Conservation (phyloP, 2,797 vertebrate genomes). For the Argya squamiceps region DNA sequence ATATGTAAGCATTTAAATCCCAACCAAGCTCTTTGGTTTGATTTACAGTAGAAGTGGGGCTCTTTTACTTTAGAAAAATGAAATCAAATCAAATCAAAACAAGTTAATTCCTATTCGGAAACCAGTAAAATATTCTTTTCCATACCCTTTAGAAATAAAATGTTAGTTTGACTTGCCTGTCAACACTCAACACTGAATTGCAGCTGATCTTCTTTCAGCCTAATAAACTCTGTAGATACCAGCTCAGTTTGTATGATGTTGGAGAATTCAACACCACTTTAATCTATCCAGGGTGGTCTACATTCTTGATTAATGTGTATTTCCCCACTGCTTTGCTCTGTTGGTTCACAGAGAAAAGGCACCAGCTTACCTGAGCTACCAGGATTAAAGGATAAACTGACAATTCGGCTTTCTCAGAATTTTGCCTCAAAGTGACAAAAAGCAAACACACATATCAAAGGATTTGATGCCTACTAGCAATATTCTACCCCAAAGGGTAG, state of each 20-base stretch:
- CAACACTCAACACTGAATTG: neutral
- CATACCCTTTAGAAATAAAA: neutral
- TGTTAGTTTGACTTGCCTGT: neutral
- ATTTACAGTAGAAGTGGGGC: neutral
- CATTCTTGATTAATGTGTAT: neutral
- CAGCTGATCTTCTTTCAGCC: neutral
- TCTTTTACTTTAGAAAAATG: neutral
- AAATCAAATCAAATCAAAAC: neutral
- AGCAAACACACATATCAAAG: neutral
- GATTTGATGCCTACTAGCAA: neutral
- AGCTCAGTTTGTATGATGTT: neutral
- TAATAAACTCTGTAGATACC: neutral
- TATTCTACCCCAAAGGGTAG: neutral
- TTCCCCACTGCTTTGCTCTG: neutral
- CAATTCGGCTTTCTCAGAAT: neutral
- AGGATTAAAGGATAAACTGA: neutral
- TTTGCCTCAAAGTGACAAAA: neutral
- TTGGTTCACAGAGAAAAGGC: neutral
- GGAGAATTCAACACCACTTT: neutral
- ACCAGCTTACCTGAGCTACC: neutral
- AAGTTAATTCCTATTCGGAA: neutral
- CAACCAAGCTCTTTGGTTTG: neutral
- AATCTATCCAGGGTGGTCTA: neutral
- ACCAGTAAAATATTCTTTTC: neutral
- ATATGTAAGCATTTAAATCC: neutral